Evolutionary conservation across 2,888 invertebrate genomes (phyloP).

Genomic region (Euphydryas editha): DNA sequence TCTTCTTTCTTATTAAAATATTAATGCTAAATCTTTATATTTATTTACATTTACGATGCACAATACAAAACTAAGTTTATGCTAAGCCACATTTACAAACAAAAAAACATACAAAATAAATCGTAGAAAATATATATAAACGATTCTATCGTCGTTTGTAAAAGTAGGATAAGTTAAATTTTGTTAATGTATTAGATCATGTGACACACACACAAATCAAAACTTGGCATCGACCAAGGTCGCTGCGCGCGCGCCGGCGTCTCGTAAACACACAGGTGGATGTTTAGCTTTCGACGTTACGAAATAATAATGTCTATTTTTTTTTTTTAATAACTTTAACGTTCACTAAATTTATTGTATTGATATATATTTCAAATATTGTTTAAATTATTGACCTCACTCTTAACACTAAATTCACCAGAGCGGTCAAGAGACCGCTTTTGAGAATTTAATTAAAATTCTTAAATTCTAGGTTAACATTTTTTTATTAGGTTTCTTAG

Average conservation of each 20-base stretch:
- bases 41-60: too few species aligned
- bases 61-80: too few species aligned
- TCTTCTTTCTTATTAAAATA: too few species aligned
- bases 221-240: conserved; percentile 57
- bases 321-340: background rate
- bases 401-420: background rate
- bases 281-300: conserved; percentile 21
- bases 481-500: too few species aligned
- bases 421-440: too few species aligned
- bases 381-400: background rate
- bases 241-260: conserved; percentile 33
- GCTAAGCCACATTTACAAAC: too few species aligned
- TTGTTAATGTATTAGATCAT: conserved; percentile 19
- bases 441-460: too few species aligned
- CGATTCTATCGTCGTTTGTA: too few species aligned
- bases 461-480: too few species aligned
- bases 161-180: conserved; percentile 5
- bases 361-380: background rate
- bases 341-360: background rate
- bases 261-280: conserved; percentile 37
- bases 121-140: too few species aligned
- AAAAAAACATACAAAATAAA: too few species aligned
- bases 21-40: too few species aligned
- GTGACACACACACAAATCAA: conserved; percentile 28
- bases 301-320: background rate